Base-by-base conservation (phyloP, 2,113 vertebrate genomes). In the Anseranas semipalmata region DNA sequence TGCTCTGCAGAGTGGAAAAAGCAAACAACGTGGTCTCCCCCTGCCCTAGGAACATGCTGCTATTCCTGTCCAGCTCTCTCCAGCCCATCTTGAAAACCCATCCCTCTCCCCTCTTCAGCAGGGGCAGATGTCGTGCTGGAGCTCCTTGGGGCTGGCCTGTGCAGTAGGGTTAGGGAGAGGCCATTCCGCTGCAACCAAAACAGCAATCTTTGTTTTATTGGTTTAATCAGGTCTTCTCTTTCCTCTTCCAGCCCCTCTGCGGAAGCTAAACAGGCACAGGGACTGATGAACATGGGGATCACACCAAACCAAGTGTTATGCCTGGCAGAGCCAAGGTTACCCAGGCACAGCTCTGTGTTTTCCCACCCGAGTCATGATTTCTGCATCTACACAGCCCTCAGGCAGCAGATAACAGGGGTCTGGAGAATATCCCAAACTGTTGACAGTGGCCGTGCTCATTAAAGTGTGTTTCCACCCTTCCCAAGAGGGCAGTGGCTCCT, bases 1-100 rank as follows among this genome's bases (percentile, higher is more conserved):
- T 37, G 37, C 19, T 71, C 32, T 35, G n/a, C 7, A 24, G 15
- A 46, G 46, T 18, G 65, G 18, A 50, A 15, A 45, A 67, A 58
- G 24, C 63, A 73, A 15, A n/a, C 22, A 65, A 0, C 0, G 0
- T 25, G 20, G 45, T 74, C 33, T 65, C 13, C 10, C 39, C 12
- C 35, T 73, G 7, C 80, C 43, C 28, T 68, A 50, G 53, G 33
- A 17, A 65, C 10, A 24, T 55, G 33, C 58, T 76, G 45, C 24
- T 92, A 6, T n/a, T 24, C 24, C 43, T 27, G 17, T 41, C 27
- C 75, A n/a, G 50, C 21, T 17, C 8, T 12, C 8, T 18, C 20
- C 21, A 59, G 33, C 39, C 27, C 41, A 33, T 12, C 37, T 74
- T 15, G 12, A 52, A 77, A 87, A 33, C 18, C 4, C 76, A 7